These are phyloP conservation scores for Ailurus styani DNA, from an alignment of 2,113 vertebrate genomes.

Conservation along the genomic window DNA sequence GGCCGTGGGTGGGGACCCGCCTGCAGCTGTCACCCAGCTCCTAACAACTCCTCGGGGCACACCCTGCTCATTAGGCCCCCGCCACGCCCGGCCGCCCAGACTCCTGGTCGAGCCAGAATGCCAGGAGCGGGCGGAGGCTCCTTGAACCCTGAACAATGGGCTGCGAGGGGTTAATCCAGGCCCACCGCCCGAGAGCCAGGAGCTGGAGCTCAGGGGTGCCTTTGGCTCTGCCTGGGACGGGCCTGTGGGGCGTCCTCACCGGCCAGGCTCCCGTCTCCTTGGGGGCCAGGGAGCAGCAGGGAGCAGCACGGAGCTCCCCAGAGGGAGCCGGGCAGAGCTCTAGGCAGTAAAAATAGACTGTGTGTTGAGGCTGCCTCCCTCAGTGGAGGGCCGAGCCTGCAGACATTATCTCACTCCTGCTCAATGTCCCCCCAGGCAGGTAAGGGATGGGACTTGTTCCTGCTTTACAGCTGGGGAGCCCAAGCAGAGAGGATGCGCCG, in stretches of 20 bases:
- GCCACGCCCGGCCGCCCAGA: conserved; percentile 80
- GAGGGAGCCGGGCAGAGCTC: background rate
- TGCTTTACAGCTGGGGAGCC: conserved; percentile 15
- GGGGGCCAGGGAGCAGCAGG: background rate
- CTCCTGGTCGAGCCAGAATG: conserved; percentile 84
- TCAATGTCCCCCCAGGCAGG: conserved; percentile 64
- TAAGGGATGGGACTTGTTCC: conserved; percentile 55
- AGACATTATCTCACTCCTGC: conserved; percentile 64
- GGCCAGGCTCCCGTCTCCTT: background rate
- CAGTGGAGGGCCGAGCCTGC: background rate
- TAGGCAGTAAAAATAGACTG: conserved; percentile 4
- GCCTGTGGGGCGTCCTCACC: background rate
- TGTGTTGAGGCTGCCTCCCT: conserved; percentile 9
- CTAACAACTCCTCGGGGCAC: conserved; percentile 80
- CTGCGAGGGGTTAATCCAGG: conserved; percentile 76
- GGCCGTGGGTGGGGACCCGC: conserved; percentile 80
- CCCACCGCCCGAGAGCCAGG: conserved; percentile 52
- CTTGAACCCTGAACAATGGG: conserved; percentile 83
- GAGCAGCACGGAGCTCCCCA: too few relatives aligned
- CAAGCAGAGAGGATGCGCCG: background rate
- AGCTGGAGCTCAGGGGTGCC: background rate
- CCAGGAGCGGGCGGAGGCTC: conserved; percentile 77
- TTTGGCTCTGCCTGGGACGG: background rate
- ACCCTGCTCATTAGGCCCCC: conserved; percentile 78
- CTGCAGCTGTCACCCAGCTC: conserved; percentile 80